phyloP scores from a whole-genome alignment of 2,797 vertebrate species.

The Austrolebias charrua region DNA sequence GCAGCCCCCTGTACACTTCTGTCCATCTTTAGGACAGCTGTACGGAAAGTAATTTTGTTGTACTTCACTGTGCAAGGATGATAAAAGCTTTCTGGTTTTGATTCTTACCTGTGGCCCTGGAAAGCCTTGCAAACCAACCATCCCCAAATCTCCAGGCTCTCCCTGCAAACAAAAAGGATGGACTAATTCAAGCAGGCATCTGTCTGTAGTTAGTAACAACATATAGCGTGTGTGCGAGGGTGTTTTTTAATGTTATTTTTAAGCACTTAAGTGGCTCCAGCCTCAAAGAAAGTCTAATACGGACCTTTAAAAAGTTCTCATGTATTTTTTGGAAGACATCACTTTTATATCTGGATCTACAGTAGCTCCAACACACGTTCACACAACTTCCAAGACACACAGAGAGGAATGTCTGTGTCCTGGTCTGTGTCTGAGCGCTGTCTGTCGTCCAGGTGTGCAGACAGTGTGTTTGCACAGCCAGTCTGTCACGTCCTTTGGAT shows the following conservation, averaged over 20 bases:
- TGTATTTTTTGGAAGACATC: slow-evolving; percentile 30
- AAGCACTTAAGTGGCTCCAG: background rate
- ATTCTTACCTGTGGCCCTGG: slow-evolving; percentile 88
- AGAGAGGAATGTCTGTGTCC: slow-evolving; percentile 42
- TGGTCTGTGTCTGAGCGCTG: slow-evolving; percentile 43
- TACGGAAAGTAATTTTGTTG: too few species aligned
- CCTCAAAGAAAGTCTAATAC: slow-evolving; percentile 3
- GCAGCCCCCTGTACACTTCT: too few species aligned
- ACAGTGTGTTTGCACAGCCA: slow-evolving; percentile 61
- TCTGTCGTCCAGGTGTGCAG: slow-evolving; percentile 58
- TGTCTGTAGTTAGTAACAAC: background rate
- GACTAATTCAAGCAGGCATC: background rate
- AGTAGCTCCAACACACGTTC: slow-evolving; percentile 23
- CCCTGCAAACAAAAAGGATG: slow-evolving; percentile 79
- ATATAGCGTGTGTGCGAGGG: background rate
- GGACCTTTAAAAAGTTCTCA: background rate
- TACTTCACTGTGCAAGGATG: too few species aligned
- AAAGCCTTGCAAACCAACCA: slow-evolving; percentile 91
- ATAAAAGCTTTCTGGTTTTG: too few species aligned
- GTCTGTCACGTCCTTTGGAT: slow-evolving; percentile 64
- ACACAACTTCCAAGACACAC: slow-evolving; percentile 27
- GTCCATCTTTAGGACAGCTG: too few species aligned
- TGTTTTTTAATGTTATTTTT: background rate
- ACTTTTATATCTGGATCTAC: slow-evolving; percentile 38
- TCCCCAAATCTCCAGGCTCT: slow-evolving; percentile 85